Evolutionary conservation across 1,140 invertebrate genomes (phyloP), one percentile per base, ranked within the genome.

Genomic region (Lasioglossum albipes): DNA sequence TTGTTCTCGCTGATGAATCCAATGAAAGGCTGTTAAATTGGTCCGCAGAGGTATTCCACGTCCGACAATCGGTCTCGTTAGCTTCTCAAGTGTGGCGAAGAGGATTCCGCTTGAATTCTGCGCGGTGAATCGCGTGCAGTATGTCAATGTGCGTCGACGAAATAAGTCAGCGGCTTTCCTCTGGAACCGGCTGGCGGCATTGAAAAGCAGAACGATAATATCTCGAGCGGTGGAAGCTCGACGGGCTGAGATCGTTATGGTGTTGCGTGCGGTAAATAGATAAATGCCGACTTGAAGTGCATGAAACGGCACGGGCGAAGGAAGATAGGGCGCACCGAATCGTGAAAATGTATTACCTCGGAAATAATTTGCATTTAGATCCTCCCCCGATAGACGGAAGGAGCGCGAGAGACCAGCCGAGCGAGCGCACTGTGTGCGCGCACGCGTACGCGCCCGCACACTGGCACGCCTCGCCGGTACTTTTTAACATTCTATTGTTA

Each of bases 331-430:
- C 20, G 67, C 49, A 22, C 31, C 61, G 76, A 79, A 73, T 79
- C 76, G 76, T 31, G 76, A 79, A 66, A 79, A 79, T 73, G 76
- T 79, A 79, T 79, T 79, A 65, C 69, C 76, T 9, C 76, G 76
- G 76, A 79, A 79, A 79, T 73, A 79, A 79, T 79, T 79, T 79
- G 69, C 76, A 79, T 79, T 79, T 65, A 79, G 76, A 79, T 79
- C 76, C 52, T 20, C 49, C n/a, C 59, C 52, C 61, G 76, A 73
- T 65, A 73, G 45, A 65, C 16, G 42, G 45, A 20, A 3, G n/a
- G 18, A 18, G 7, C n/a, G 22, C 10, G 3, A 13, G 10, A 7
- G 65, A 54, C 9, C 9, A 10, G 0, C 9, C 12, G 12, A 9
- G 45, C 45, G 45, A 45, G 45, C 45, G 45, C 7, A 36, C 36